A percentile compares a stretch with the other conserved stretches of the same genome.
These are phyloP conservation scores for Diadema setosum DNA, from an alignment of 35 echinoderm and acorn worm species.

Conservation along the genomic window DNA sequence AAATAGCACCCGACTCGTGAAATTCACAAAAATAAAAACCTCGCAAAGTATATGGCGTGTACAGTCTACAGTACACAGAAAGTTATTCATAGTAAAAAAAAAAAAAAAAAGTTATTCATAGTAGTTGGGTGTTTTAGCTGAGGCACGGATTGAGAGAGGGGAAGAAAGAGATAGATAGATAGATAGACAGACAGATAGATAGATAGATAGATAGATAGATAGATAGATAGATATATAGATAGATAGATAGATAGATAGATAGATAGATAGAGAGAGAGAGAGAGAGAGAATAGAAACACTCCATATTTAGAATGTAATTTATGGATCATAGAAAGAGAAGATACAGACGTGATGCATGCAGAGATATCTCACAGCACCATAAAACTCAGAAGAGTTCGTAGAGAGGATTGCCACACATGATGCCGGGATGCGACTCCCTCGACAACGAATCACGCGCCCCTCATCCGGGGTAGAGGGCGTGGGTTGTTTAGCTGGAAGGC, in stretches of 20 bases:
- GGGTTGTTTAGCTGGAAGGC: no score
- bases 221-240: background rate
- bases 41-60: no score
- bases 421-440: no score
- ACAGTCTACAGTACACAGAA: no score
- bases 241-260: background rate
- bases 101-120: background rate
- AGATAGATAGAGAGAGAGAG: background rate
- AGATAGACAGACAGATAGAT: no score
- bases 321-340: background rate
- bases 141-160: background rate
- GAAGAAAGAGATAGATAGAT: background rate
- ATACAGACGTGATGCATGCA: background rate
- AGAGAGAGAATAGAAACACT: background rate
- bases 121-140: background rate
- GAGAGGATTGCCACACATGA: no score
- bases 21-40: no score
- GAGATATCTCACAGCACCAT: background rate
- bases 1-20: no score
- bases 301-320: background rate
- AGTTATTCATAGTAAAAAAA: no score
- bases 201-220: background rate
- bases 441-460: no score
- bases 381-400: no score
- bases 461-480: no score